These are phyloP conservation scores for Zophobas morio DNA, from an alignment of 1,140 invertebrate species.

Conservation along the genomic window DNA sequence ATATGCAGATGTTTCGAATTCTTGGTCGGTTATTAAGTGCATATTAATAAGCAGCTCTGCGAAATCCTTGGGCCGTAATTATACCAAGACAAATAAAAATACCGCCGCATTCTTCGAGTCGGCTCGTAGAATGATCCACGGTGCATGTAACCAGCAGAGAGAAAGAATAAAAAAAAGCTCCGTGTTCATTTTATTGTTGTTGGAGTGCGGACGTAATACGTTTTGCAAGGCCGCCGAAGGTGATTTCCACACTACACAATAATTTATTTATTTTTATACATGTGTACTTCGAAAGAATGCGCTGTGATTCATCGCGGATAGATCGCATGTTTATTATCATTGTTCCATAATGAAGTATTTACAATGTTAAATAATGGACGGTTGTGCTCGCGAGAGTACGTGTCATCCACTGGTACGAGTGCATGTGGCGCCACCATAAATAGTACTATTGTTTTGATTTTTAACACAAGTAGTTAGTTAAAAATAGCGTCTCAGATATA, in stretches of 20 bases:
- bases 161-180: slow-evolving; percentile 20
- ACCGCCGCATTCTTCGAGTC: slow-evolving; percentile 20
- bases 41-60: slow-evolving; percentile 37
- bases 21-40: slow-evolving; percentile 39
- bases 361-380: slow-evolving; percentile 14
- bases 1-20: slow-evolving; percentile 38
- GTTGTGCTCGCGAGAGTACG: slow-evolving; percentile 5
- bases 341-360: slow-evolving; percentile 39
- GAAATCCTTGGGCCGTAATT: slow-evolving; percentile 36
- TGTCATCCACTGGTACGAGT: slow-evolving; percentile 1
- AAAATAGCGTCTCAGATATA: too few species aligned
- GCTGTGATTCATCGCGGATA: slow-evolving; percentile 43
- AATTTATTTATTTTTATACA: slow-evolving; percentile 56
- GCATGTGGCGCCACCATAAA: slow-evolving; percentile 1
- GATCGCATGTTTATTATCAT: slow-evolving; percentile 42
- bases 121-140: slow-evolving; percentile 7
- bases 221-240: slow-evolving; percentile 57
- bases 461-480: too few species aligned
- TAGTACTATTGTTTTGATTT: neutral
- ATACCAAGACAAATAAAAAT: slow-evolving; percentile 32
- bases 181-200: slow-evolving; percentile 38
- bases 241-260: slow-evolving; percentile 49
- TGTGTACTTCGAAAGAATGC: slow-evolving; percentile 47
- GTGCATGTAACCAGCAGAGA: slow-evolving; percentile 4
- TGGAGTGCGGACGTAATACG: slow-evolving; percentile 43